Evolutionary conservation across 2,888 invertebrate species (phyloP).

Genomic region (Trichogramma dendrolimi): DNA sequence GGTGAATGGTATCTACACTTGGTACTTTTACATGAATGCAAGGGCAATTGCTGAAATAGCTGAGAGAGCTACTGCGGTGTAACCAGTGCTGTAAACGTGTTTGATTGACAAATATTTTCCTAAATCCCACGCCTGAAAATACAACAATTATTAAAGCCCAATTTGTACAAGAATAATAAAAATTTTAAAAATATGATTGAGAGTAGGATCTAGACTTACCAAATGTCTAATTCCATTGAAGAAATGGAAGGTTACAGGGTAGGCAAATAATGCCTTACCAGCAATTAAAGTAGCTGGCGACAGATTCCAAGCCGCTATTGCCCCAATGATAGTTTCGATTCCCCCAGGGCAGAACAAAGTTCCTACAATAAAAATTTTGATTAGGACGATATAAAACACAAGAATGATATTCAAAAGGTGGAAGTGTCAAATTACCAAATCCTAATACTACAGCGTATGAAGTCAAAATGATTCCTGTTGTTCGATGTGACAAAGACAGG

Average conservation of each 20-base stretch:
- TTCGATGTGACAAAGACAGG: conserved; percentile 81
- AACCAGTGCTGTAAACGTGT: conserved; percentile 72
- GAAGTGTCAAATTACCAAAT: conserved; percentile 42
- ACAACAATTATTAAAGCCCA: conserved; percentile 17
- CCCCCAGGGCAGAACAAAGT: conserved; percentile 50
- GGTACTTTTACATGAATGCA: conserved; percentile 36
- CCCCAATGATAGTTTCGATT: conserved; percentile 52
- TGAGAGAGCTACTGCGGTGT: conserved; percentile 55
- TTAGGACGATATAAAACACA: neutral
- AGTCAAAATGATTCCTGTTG: conserved; percentile 62
- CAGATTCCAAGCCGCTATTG: conserved; percentile 51
- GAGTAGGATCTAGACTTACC: conserved; percentile 50
- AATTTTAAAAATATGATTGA: conserved; percentile 13
- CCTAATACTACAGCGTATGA: conserved; percentile 53
- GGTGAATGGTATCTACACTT: neutral
- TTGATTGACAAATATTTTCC: conserved; percentile 70
- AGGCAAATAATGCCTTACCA: conserved; percentile 70
- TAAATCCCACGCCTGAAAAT: conserved; percentile 70
- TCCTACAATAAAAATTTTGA: conserved; percentile 27
- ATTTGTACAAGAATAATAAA: neutral
- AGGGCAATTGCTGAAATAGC: conserved; percentile 51
- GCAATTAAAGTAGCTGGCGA: conserved; percentile 56
- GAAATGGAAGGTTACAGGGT: conserved; percentile 79
- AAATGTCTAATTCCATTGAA: conserved; percentile 88
- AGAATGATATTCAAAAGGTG: neutral